Percentiles rank a stretch among this genome's conserved stretches.
Evolutionary conservation across 2,888 invertebrate species (phyloP).

Genomic region (Drosophila anomalipes): DNA sequence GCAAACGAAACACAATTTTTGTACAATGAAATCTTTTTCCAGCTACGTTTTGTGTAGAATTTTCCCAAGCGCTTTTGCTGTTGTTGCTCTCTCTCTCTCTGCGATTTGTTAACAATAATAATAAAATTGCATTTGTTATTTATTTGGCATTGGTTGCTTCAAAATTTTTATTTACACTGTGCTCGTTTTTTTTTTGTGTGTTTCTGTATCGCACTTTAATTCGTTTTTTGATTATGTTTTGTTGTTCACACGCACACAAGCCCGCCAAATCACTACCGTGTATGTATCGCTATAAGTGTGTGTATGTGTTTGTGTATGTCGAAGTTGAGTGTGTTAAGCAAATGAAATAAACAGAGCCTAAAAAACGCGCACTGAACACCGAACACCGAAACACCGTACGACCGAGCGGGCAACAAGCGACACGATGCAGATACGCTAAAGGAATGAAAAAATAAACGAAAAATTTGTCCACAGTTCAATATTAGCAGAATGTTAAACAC

Average conservation of each 20-base stretch:
- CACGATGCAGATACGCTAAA: slow-evolving; percentile 60
- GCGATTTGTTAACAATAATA: slow-evolving; percentile 22
- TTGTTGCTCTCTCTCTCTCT: slow-evolving; percentile 7
- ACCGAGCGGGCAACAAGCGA: slow-evolving; percentile 49
- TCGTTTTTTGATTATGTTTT: slow-evolving; percentile 56
- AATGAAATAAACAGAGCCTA: slow-evolving; percentile 64
- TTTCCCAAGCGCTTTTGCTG: slow-evolving; percentile 33
- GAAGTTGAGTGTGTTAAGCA: slow-evolving; percentile 63
- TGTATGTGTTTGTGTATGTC: slow-evolving; percentile 50
- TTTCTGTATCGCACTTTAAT: slow-evolving; percentile 53
- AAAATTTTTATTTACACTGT: slow-evolving; percentile 32
- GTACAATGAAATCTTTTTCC: slow-evolving; percentile 60
- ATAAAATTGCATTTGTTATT: slow-evolving; percentile 46
- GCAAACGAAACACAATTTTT: slow-evolving; percentile 58
- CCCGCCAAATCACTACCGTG: slow-evolving; percentile 80
- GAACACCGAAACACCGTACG: slow-evolving; percentile 29
- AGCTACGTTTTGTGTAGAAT: slow-evolving; percentile 52
- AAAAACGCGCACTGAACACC: slow-evolving; percentile 62
- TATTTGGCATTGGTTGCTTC: slow-evolving; percentile 41
- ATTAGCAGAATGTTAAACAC: slow-evolving; percentile 22
- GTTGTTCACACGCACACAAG: slow-evolving; percentile 69
- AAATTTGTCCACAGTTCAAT: slow-evolving; percentile 30
- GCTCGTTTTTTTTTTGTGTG: slow-evolving; percentile 4
- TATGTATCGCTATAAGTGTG: slow-evolving; percentile 55
- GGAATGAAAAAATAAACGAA: slow-evolving; percentile 51